phyloP scores from a whole-genome alignment of 1,140 invertebrate genomes.

The Macrocentrus cingulum region DNA sequence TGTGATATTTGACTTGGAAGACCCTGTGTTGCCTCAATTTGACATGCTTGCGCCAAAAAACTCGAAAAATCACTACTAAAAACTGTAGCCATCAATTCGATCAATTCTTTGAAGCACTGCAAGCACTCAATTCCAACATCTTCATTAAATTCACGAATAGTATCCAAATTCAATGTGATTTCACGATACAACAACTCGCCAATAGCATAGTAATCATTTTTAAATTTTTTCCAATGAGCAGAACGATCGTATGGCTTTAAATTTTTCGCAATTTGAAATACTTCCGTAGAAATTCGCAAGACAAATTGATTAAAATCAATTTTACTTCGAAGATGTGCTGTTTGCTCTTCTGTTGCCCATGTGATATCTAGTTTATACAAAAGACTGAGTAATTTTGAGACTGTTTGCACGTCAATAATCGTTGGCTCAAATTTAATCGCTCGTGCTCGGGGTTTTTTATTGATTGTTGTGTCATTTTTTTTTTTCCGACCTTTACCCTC shows the following conservation, averaged over 20 bases:
- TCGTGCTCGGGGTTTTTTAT: conserved; percentile 36
- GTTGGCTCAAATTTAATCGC: conserved; percentile 51
- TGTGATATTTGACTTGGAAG: conserved; percentile 38
- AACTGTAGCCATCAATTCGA: conserved; percentile 53
- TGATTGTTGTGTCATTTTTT: conserved; percentile 40
- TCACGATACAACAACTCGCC: conserved; percentile 47
- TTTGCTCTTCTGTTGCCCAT: conserved; percentile 50
- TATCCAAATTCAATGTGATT: conserved; percentile 41
- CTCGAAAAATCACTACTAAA: conserved; percentile 51
- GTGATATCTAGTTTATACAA: conserved; percentile 55
- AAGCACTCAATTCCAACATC: conserved; percentile 51
- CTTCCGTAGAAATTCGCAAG: conserved; percentile 48
- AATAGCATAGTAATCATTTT: conserved; percentile 44
- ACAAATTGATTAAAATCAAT: conserved; percentile 55
- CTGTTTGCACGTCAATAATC: conserved; percentile 51
- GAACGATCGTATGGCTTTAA: conserved; percentile 41
- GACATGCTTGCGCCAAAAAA: conserved; percentile 49
- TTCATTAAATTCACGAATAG: conserved; percentile 54
- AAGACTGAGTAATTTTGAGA: conserved; percentile 52
- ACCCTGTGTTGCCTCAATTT: conserved; percentile 26
- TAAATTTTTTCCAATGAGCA: conserved; percentile 31
- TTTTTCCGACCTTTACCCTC: conserved; percentile 48
- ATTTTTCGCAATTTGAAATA: conserved; percentile 48
- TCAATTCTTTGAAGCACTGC: conserved; percentile 63
- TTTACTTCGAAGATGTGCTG: conserved; percentile 48